Percentiles rank a stretch among this genome's conserved stretches.
phyloP scores from a whole-genome alignment of 1,140 invertebrate species.

The Sycophila sp. region DNA sequence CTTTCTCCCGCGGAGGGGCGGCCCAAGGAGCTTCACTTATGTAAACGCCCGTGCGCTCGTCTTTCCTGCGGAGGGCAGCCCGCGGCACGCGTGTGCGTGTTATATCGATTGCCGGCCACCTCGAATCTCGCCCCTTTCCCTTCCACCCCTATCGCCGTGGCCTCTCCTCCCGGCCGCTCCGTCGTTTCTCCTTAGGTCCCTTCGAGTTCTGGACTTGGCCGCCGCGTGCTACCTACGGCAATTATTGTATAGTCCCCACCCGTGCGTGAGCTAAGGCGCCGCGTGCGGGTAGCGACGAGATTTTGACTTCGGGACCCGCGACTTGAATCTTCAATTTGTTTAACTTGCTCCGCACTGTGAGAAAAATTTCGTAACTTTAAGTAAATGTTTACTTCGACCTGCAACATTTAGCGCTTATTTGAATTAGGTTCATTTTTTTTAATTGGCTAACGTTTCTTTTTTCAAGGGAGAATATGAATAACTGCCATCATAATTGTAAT shows the following conservation, averaged over 20 bases:
- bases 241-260: conserved; percentile 55
- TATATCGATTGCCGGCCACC: conserved; percentile 64
- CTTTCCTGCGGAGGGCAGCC: conserved; percentile 27
- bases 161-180: too few relatives aligned
- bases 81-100: conserved; percentile 47
- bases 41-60: conserved; percentile 53
- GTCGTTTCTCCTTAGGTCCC: not conserved
- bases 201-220: not conserved
- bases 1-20: conserved; percentile 49
- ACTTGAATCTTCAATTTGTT: too few relatives aligned
- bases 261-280: not conserved
- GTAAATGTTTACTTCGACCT: too few relatives aligned
- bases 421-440: too few relatives aligned
- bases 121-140: conserved; percentile 39
- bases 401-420: too few relatives aligned
- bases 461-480: too few relatives aligned
- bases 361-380: too few relatives aligned
- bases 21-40: conserved; percentile 62
- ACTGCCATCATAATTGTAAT: too few relatives aligned
- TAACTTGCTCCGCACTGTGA: not conserved
- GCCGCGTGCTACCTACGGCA: conserved; percentile 54
- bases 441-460: too few relatives aligned
- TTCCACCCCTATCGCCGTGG: not conserved
- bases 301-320: conserved; percentile 22
- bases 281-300: conserved; percentile 41